These are phyloP conservation scores for Oostethus manadensis DNA, from an alignment of 2,113 vertebrate genomes.

Conservation along the genomic window DNA sequence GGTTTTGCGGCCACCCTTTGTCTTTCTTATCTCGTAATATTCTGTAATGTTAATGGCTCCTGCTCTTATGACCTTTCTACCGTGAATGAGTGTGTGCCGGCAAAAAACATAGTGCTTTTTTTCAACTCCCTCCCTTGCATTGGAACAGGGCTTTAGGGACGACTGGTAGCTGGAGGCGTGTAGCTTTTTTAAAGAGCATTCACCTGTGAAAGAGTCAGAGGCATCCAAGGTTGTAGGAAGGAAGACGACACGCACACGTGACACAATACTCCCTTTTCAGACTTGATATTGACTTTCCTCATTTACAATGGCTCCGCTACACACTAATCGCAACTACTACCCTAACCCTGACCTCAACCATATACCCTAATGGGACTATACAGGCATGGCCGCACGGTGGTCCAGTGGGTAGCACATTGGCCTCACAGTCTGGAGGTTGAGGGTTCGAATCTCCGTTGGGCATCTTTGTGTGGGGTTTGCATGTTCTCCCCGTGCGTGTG, in stretches of 20 bases:
- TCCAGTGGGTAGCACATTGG: too few species aligned
- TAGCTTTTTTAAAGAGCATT: constrained; percentile 54
- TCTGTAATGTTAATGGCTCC: constrained; percentile 36
- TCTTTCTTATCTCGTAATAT: constrained; percentile 21
- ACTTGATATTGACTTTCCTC: too few species aligned
- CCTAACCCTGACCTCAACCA: too few species aligned
- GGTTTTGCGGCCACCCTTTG: constrained; percentile 5
- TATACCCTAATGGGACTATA: too few species aligned
- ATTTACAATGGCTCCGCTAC: too few species aligned
- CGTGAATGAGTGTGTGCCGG: constrained; percentile 13
- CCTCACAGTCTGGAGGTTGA: too few species aligned
- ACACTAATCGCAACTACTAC: too few species aligned
- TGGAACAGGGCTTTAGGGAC: constrained; percentile 29
- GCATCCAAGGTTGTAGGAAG: constrained; percentile 35
- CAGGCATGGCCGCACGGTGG: too few species aligned
- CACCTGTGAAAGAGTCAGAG: constrained; percentile 56
- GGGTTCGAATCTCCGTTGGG: too few species aligned
- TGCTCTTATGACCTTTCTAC: constrained; percentile 32
- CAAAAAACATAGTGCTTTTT: constrained; percentile 20
- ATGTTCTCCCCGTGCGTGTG: too few species aligned
- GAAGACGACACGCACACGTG: constrained; percentile 9
- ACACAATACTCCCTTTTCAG: constrained; percentile 2
- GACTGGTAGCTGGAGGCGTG: constrained; percentile 22
- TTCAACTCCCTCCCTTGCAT: constrained; percentile 31
- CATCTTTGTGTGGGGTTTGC: too few species aligned